Evolutionary conservation across 2,888 invertebrate species (phyloP).

Genomic region (Tenthredo scrophulariae): DNA sequence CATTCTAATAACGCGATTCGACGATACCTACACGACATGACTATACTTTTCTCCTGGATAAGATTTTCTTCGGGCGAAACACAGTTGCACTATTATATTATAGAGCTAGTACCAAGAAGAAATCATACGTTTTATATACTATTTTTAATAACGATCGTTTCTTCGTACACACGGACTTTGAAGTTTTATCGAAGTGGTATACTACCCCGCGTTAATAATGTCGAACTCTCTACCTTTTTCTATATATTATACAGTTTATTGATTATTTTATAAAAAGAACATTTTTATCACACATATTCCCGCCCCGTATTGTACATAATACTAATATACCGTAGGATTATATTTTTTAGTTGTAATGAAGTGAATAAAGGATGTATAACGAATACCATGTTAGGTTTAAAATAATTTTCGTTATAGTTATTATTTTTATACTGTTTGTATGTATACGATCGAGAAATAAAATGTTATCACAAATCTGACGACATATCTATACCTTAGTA

Average conservation of each 20-base stretch:
- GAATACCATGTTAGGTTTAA: not conserved
- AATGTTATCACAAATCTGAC: slow-evolving; percentile 61
- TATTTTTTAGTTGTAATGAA: not conserved
- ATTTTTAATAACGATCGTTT: not conserved
- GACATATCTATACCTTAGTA: too few relatives aligned
- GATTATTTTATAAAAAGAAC: not conserved
- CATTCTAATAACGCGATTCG: slow-evolving; percentile 63
- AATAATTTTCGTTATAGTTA: slow-evolving; percentile 56
- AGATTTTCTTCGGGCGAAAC: not conserved
- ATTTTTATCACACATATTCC: not conserved
- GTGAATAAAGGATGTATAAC: not conserved
- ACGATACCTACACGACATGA: not conserved
- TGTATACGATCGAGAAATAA: slow-evolving; percentile 65
- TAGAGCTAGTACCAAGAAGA: not conserved
- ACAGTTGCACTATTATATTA: not conserved
- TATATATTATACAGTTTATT: not conserved
- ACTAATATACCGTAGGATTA: slow-evolving; percentile 4
- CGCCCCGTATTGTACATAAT: slow-evolving; percentile 29
- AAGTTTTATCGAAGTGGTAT: not conserved
- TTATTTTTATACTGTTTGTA: slow-evolving; percentile 71
- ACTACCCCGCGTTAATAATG: not conserved
- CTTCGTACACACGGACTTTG: not conserved
- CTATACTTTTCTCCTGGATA: not conserved
- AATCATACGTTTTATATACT: not conserved
- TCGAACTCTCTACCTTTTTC: not conserved